Evolutionary conservation across 2,888 invertebrate species (phyloP).

Genomic region (Andrena bucephala): DNA sequence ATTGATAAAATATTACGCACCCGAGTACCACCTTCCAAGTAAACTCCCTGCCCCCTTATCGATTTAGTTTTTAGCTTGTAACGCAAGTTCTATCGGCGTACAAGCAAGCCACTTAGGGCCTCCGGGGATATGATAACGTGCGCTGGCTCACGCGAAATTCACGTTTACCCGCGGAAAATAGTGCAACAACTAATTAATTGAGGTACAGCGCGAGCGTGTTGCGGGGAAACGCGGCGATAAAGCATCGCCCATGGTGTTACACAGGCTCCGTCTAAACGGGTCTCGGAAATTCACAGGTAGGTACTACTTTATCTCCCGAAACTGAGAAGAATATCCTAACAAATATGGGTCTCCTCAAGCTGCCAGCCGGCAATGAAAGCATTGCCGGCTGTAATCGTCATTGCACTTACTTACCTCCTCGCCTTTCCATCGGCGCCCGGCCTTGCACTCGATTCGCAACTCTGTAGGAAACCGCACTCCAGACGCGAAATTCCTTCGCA

Average conservation of each 20-base stretch:
- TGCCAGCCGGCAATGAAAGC: too few relatives aligned
- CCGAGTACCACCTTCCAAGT: not conserved
- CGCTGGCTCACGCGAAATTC: slow-evolving; percentile 20
- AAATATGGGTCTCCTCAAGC: too few relatives aligned
- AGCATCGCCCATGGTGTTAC: slow-evolving; percentile 5
- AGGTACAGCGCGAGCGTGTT: slow-evolving; percentile 1
- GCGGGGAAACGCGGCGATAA: slow-evolving; percentile 16
- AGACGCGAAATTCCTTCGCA: slow-evolving; percentile 15
- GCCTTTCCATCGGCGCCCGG: not conserved
- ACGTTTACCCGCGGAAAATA: slow-evolving; percentile 8
- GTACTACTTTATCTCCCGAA: too few relatives aligned
- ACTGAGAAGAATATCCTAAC: too few relatives aligned
- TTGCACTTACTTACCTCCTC: not conserved
- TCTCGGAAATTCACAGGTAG: not conserved
- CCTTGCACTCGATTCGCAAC: not conserved
- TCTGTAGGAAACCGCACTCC: not conserved
- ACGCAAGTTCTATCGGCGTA: not conserved
- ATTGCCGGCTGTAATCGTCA: not conserved
- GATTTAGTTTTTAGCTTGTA: not conserved
- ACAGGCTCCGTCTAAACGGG: slow-evolving; percentile 13
- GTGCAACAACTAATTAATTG: slow-evolving; percentile 22
- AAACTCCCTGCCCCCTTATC: not conserved
- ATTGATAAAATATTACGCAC: not conserved
- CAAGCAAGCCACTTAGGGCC: not conserved
- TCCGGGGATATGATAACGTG: slow-evolving; percentile 13